Base-by-base conservation (phyloP, 2,113 vertebrate species). In the Mystacornis crossleyi region DNA sequence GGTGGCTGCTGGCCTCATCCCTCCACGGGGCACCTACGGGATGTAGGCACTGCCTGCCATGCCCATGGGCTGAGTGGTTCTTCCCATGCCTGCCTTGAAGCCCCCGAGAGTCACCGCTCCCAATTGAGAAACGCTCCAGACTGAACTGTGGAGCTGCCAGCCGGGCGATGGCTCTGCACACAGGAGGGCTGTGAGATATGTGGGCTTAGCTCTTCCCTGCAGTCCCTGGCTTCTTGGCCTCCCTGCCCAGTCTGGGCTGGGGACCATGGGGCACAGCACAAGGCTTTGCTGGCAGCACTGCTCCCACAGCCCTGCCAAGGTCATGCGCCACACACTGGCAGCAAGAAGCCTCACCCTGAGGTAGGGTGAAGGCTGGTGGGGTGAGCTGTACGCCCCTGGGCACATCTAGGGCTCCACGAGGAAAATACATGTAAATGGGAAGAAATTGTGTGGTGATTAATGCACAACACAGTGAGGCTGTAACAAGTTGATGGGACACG, bases 1-100 rank as follows among this genome's bases (percentile, higher is more conserved):
- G 11, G 94, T 97, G 1, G 99, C 99, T 13, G 99, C 99, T 10
- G 99, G 97, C 29, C 98, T 99, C 50, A 99, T 99, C 57, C 99
- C 99, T 13, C 99, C 99, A 0, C 94, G 26, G 23, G 62, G 74
- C 54, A 26, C 33, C 74, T 84, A 29, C 4, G 38, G 5, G 24
- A 2, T 64, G 13, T 96, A 9, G 90, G 85, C 20, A 10, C 55
- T 40, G 45, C 53, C 74, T 3, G 40, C 18, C 20, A 1, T 3
- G 2, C 25, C 66, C 5, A 2, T 1, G 9, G 29, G 13, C 58
- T 69, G 57, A 57, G 19, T 28, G 7, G 67, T 17, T 31, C 31
- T 23, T 81, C 33, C 40, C 29, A 50, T 8, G 5, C 55, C 78
- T 47, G 38, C 84, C 34, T 9, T 11, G n/a, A 38, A 58, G 21